Evolutionary conservation across 2,113 vertebrate species (phyloP), one percentile per base, ranked within the genome.

Genomic region (Oncorhynchus keta): DNA sequence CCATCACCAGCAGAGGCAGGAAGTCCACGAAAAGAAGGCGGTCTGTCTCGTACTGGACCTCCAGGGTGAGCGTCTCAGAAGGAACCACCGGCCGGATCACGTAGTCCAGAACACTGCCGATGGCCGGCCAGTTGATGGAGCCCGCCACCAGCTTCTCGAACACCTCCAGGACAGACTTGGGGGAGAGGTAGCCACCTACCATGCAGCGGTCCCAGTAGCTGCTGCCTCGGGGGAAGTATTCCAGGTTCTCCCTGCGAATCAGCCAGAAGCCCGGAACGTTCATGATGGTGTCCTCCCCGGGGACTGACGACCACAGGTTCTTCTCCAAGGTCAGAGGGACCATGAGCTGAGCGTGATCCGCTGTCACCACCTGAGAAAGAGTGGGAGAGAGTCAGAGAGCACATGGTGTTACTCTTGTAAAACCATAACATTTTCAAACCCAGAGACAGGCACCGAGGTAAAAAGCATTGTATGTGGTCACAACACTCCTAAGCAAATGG

Each of bases 161-260:
- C 0, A 95, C 92, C 48, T 97, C 95, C 16, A 97, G 94, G 70
- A 99, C 95, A 1, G 95, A 93, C 89, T 95, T 97, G 0, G 98
- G 97, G 16, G 97, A 99, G 69, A 99, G 97, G 89, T 99, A 99
- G 30, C 97, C 97, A 2, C 98, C 98, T 0, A 99, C 96, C 68
- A 99, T 95, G 85, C 97, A 99, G 84, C 97, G 97, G 91, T 99
- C 98, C 98, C 98, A 99, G 92, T 98, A 99, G 91, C 98, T 99
- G 90, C 93, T 97, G 14, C 95, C 96, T 0, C 98, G 94, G 35
- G 97, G 98, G 83, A 99, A 99, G 82, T 99, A 99, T 79, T 99
- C 98, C 18, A 96, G 87, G 84, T 99, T 99, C 88, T 99, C 98
- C 66, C 98, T 93, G 75, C 97, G 97, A 24, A 99, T 90, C 32